Base-by-base conservation (phyloP, 37 sponge, comb jelly and placozoan species). In the Mnemiopsis leidyi region DNA sequence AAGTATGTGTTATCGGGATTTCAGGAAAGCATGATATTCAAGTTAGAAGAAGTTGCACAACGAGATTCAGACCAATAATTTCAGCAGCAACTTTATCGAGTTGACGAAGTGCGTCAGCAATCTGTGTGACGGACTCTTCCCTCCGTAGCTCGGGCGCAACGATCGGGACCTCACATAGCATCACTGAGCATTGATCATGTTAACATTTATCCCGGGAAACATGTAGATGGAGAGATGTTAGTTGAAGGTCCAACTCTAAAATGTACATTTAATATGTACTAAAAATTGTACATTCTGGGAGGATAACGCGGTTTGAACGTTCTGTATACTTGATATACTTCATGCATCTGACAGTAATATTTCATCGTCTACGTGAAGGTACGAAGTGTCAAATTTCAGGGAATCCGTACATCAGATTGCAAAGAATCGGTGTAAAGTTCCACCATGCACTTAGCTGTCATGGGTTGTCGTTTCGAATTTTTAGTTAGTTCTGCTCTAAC, bases 71-170 rank as follows among this genome's bases (percentile, higher is more conserved):
- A 69, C 93, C 73, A 69, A 99, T 96, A 3, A 97, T 93, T 76
- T 99, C 97, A 69, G 94, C 95, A 0, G 97, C 95, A 21, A 99
- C 97, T 0, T 95, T 95, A 26, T 99, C 97, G 38, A 99, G 94
- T 73, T 99, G 96, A 77, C 96, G 95, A 26, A 99, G 94, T 32
- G 96, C 94, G 82, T 99, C 97, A 0, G 96, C 95, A 26, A 97
- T 76, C 88, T 99, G 99, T 18, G 69, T 32, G 29, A 97, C 79
- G 0, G 97, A 96, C 79, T 99, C 99, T 73, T 99, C 99, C 33
- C 93, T 92, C 68, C 99, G 85, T 38, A 99, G 93, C 48, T 96
- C 99, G 0, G 99, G 95, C 32, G 96, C 94, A 40, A 99, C 93
- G 0, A 97, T 93, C 0, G 99, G 99, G 24, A 99, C 95, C 25